These are phyloP conservation scores for Ypsolopha sequella DNA, from an alignment of 2,888 invertebrate genomes.

Conservation along the genomic window DNA sequence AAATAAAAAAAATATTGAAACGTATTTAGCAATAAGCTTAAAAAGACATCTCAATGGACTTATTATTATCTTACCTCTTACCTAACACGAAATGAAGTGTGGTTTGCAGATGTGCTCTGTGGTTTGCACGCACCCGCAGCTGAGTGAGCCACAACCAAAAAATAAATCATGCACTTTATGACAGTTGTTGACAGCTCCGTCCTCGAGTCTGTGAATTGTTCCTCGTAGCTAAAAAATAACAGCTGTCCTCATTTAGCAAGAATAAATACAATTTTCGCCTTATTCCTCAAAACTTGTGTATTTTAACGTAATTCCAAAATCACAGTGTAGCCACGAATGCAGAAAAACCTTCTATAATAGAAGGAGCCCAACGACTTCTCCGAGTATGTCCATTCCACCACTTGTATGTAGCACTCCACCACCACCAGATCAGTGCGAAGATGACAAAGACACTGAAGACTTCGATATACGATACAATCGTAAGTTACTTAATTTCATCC, in stretches of 20 bases:
- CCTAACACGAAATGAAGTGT: too few species aligned
- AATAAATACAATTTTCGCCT: background rate
- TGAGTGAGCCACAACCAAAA: too few species aligned
- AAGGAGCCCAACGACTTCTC: conserved; percentile 14
- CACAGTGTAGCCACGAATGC: background rate
- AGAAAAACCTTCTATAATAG: background rate
- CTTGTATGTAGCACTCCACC: conserved; percentile 76
- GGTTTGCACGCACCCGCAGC: too few species aligned
- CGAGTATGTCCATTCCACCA: conserved; percentile 74
- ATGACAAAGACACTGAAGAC: conserved; percentile 70
- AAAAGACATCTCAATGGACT: too few species aligned
- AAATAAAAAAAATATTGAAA: too few species aligned
- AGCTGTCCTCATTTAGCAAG: conserved; percentile 41
- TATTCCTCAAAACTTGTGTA: conserved; percentile 8
- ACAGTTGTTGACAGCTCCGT: conserved; percentile 13
- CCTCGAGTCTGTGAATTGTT: conserved; percentile 11
- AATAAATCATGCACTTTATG: background rate
- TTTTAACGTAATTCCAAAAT: conserved; percentile 13
- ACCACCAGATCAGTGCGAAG: conserved; percentile 74
- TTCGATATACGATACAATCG: conserved; percentile 56
- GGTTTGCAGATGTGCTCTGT: background rate
- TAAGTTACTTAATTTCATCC: conserved; percentile 25
- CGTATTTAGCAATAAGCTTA: too few species aligned
- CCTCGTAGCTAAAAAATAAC: conserved; percentile 41
- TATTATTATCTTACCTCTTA: too few species aligned